phyloP scores from a whole-genome alignment of 2,888 invertebrate genomes.

The Tigriopus californicus region DNA sequence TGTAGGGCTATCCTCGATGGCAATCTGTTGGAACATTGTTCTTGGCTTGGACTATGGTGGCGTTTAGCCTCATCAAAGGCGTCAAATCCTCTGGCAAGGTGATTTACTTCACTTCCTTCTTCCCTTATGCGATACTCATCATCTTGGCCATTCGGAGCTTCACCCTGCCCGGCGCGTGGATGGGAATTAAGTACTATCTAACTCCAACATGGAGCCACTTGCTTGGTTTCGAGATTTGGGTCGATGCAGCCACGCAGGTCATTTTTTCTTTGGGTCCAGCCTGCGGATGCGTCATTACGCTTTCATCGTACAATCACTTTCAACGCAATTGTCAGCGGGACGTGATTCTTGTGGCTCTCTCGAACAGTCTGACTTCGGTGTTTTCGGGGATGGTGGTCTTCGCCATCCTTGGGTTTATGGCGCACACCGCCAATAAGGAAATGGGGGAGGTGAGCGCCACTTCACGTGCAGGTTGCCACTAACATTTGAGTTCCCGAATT shows the following conservation, averaged over 20 bases:
- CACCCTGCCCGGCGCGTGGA: constrained; percentile 13
- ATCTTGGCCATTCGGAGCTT: constrained; percentile 5
- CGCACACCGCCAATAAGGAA: background rate
- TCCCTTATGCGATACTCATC: constrained; percentile 11
- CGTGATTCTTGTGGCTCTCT: background rate
- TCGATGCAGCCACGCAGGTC: constrained; percentile 15
- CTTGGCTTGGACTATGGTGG: constrained; percentile 3
- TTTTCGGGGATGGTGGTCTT: constrained; percentile 13
- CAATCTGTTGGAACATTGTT: background rate
- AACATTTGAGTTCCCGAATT: no score
- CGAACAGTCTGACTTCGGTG: constrained; percentile 6
- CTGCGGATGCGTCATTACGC: constrained; percentile 15
- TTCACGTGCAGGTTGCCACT: no score
- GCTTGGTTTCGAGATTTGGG: constrained; percentile 8
- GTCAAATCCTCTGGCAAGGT: constrained; percentile 12
- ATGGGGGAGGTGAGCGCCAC: background rate
- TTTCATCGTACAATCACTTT: constrained; percentile 13
- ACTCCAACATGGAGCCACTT: constrained; percentile 3
- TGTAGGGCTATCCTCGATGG: constrained; percentile 6
- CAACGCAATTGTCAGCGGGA: constrained; percentile 10
- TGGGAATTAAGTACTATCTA: constrained; percentile 7
- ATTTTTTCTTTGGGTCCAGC: constrained; percentile 14
- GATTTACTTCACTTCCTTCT: constrained; percentile 9
- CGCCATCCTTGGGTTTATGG: constrained; percentile 15
- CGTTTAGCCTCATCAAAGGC: constrained; percentile 1